Base-by-base conservation (phyloP, 2,888 invertebrate genomes). In the Gari tellinella region DNA sequence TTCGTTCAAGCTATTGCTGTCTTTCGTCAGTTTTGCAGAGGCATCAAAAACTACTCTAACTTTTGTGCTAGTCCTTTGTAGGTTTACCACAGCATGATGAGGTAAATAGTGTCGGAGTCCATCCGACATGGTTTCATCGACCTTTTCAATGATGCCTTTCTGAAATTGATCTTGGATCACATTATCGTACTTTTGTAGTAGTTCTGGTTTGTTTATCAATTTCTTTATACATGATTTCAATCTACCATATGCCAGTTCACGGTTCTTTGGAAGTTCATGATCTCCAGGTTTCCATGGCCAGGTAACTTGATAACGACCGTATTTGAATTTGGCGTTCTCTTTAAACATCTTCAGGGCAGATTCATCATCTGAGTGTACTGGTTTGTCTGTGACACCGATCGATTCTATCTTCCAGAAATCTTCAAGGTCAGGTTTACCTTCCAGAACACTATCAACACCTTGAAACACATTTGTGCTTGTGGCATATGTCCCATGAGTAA, bases 141-240 rank as follows among this genome's bases (percentile, higher is more conserved):
- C 64, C 31, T 65, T 64, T 45, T 74, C 70, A 3, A 70, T 65
- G 1, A 64, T 40, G n/a, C 74, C 69, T 37, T 31, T 15, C n/a
- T n/a, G n/a, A n/a, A n/a, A n/a, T n/a, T n/a, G n/a, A n/a, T n/a
- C n/a, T n/a, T n/a, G n/a, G n/a, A 70, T 65, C 14, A 70, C 60
- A 15, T 26, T 15, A 38, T 43, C 26, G 25, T 74, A 74, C n/a
- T 55, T 57, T 40, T 60, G 19, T 14, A 68, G 38, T 3, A 68
- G 14, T 1, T 69, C 69, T 46, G 61, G 67, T 15, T 61, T 66
- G 14, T 51, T 51, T 19, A 45, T 26, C 55, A 72, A 41, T 31
- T 43, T 53, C 14, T 17, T 23, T 1, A 67, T 40, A 17, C 19
- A 43, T 40, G 66, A 62, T 45, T 17, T 48, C 17, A 57, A 26